Percentiles rank a stretch among this genome's conserved stretches.
These are phyloP conservation scores for Pogoniulus pusillus DNA, from an alignment of 2,797 vertebrate genomes.

Conservation along the genomic window DNA sequence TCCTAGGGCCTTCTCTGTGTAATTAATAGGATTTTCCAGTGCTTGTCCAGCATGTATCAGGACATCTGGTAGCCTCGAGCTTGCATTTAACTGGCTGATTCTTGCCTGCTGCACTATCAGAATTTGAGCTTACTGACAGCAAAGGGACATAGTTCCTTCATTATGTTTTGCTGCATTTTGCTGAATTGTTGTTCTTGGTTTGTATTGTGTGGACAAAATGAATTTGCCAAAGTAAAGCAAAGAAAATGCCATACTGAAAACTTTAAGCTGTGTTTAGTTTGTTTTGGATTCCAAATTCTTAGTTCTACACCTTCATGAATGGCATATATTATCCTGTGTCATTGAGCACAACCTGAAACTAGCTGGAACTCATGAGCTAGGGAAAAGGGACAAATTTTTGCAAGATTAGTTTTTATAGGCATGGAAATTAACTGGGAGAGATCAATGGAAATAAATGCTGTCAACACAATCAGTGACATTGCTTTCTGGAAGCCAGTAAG, in stretches of 20 bases:
- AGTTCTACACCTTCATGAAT: background rate
- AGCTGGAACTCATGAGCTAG: background rate
- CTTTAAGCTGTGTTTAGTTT: background rate
- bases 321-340: fast-evolving
- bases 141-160: background rate
- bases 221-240: background rate
- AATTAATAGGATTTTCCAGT: background rate
- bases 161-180: background rate
- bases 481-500: background rate
- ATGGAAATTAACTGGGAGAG: background rate
- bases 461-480: background rate
- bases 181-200: background rate
- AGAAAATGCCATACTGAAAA: background rate
- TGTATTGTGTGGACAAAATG: background rate
- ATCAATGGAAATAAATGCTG: background rate
- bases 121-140: background rate
- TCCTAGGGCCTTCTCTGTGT: background rate
- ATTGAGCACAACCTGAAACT: background rate
- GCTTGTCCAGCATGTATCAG: background rate
- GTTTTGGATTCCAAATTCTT: background rate
- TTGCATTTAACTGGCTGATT: background rate
- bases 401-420: background rate
- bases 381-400: background rate
- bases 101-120: background rate
- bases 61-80: background rate